These are phyloP conservation scores for Rhadina sibilatrix DNA, from an alignment of 2,113 vertebrate genomes.

Conservation along the genomic window DNA sequence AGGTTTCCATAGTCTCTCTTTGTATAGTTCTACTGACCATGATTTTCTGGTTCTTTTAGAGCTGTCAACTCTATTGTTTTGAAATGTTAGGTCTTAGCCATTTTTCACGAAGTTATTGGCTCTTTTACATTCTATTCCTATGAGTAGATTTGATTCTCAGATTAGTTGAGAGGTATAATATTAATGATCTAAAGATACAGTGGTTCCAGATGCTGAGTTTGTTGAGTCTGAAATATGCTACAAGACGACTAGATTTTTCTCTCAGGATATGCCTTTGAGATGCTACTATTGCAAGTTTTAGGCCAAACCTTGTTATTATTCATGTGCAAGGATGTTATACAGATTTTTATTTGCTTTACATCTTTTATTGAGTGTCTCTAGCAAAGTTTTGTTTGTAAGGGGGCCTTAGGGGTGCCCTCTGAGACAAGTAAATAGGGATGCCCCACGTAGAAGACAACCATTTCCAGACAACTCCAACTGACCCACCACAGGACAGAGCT, in stretches of 20 bases:
- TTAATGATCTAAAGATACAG: not conserved
- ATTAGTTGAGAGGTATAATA: not conserved
- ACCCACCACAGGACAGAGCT: not conserved
- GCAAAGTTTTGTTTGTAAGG: not conserved
- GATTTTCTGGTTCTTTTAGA: not conserved
- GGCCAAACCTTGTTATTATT: not conserved
- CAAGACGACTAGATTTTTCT: not conserved
- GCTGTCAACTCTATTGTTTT: not conserved
- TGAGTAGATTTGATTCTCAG: not conserved
- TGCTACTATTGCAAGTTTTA: not conserved
- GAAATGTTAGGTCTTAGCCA: not conserved
- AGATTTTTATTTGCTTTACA: not conserved
- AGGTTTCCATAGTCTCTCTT: not conserved
- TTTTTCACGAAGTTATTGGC: not conserved
- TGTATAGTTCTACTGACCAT: not conserved
- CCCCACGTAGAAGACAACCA: rapidly evolving
- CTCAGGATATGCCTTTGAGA: not conserved
- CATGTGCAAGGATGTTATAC: not conserved
- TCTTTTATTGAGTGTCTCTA: not conserved
- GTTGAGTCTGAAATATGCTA: not conserved
- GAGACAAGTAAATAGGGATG: not conserved
- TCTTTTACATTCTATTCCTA: not conserved
- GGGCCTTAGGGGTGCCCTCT: not conserved
- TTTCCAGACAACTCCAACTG: not conserved
- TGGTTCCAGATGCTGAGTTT: not conserved